Conservation (phyloP, 2,113 vertebrate genomes). For the Cromileptes altivelis region DNA sequence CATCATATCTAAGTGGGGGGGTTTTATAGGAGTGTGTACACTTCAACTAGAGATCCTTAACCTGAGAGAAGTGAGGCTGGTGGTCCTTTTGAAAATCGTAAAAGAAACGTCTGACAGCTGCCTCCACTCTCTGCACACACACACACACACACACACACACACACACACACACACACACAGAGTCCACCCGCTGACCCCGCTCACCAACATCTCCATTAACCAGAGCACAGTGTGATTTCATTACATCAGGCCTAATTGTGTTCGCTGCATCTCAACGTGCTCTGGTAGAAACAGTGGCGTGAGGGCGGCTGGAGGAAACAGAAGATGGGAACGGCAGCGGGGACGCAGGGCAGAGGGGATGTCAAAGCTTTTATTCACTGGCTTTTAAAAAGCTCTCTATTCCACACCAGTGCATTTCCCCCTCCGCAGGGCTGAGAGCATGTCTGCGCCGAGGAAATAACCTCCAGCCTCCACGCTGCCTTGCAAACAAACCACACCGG, state of each 20-base stretch:
- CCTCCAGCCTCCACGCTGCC: conserved; percentile 47
- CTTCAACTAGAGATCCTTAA: conserved; percentile 8
- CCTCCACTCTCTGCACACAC: background rate
- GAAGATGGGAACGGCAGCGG: conserved; percentile 39
- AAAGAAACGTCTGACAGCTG: conserved; percentile 52
- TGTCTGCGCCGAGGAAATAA: conserved; percentile 57
- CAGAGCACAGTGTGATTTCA: conserved; percentile 81
- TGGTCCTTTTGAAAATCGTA: conserved; percentile 45
- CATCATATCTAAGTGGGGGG: conserved; percentile 32
- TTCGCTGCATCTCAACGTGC: conserved; percentile 69
- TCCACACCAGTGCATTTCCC: conserved; percentile 60
- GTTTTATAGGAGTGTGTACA: conserved; percentile 36
- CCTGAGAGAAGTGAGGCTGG: conserved; percentile 27
- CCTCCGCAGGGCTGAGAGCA: conserved; percentile 58
- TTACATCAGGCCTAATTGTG: conserved; percentile 81
- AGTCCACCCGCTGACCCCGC: conserved; percentile 67
- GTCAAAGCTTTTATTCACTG: conserved; percentile 84
- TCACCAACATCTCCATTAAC: conserved; percentile 78
- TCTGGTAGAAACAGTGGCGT: conserved; percentile 61
- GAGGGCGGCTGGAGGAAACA: conserved; percentile 55
- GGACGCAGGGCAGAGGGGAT: conserved; percentile 73
- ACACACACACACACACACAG: conserved; percentile 6
- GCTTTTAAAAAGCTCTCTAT: conserved; percentile 79
- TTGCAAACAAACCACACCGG: conserved; percentile 44
- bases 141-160: conserved; percentile 30